These are phyloP conservation scores for Trichonephila clavata DNA, from an alignment of 1,140 invertebrate species.

Conservation along the genomic window DNA sequence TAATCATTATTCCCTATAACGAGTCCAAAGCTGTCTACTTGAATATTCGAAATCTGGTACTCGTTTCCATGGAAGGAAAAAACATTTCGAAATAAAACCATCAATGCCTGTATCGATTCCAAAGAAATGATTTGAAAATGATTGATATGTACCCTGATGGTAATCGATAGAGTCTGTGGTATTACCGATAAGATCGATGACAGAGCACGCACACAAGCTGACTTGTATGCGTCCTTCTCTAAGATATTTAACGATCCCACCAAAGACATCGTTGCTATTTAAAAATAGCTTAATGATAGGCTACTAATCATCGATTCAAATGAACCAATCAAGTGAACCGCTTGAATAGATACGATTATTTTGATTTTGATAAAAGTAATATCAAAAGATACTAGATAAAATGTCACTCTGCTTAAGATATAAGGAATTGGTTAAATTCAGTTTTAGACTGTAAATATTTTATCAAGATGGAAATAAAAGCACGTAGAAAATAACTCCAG, in stretches of 20 bases:
- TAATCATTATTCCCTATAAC: neutral
- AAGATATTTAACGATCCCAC: neutral
- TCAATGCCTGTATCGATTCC: neutral
- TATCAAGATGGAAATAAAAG: too few species aligned
- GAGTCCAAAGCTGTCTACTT: neutral
- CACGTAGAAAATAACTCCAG: too few species aligned
- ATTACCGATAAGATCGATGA: neutral
- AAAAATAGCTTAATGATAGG: neutral
- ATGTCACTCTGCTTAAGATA: too few species aligned
- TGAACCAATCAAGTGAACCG: neutral
- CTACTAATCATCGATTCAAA: neutral
- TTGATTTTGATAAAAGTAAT: neutral
- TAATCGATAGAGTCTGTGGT: neutral
- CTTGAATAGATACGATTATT: neutral
- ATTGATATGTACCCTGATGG: neutral
- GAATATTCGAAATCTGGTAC: neutral
- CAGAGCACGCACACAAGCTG: neutral
- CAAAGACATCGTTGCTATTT: neutral
- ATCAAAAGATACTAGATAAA: neutral
- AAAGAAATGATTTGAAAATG: neutral
- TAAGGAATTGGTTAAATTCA: too few species aligned
- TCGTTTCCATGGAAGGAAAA: neutral
- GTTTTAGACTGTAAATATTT: too few species aligned
- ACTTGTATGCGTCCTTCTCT: neutral
- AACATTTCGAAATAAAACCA: neutral